Conservation (phyloP, 2,888 invertebrate species). For the Psylliodes chrysocephalus region DNA sequence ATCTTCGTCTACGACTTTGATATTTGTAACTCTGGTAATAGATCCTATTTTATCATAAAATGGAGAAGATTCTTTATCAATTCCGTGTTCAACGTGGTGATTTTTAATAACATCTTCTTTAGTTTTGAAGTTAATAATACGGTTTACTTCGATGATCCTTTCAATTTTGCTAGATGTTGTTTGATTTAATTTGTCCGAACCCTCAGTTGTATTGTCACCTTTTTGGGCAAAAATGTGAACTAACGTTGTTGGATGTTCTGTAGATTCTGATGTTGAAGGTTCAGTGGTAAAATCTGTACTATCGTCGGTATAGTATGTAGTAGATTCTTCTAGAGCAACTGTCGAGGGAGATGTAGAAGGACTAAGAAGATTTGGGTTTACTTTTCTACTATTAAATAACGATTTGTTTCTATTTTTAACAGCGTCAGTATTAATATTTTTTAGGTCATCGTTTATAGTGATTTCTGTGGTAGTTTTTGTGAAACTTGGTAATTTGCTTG, state of each 20-base stretch:
- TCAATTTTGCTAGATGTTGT: constrained; percentile 62
- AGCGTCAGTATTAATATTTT: constrained; percentile 65
- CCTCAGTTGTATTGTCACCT: constrained; percentile 46
- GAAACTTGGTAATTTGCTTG: constrained; percentile 28
- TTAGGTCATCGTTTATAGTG: constrained; percentile 44
- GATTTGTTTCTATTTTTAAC: constrained; percentile 68
- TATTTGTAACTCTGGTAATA: constrained; percentile 75
- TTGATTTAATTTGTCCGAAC: constrained; percentile 56
- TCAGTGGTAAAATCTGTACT: constrained; percentile 14
- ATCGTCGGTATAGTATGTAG: constrained; percentile 33
- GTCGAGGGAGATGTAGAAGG: constrained; percentile 21
- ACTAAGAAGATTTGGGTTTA: constrained; percentile 24
- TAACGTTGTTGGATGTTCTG: constrained; percentile 60
- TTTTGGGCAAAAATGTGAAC: constrained; percentile 67
- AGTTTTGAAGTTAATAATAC: constrained; percentile 75
- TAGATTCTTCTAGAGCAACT: constrained; percentile 6
- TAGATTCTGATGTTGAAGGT: constrained; percentile 40
- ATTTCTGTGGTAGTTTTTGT: constrained; percentile 43
- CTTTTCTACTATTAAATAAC: constrained; percentile 58
- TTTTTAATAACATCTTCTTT: constrained; percentile 71
- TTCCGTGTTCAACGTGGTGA: constrained; percentile 62
- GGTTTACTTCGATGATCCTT: constrained; percentile 75
- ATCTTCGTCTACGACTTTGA: constrained; percentile 73
- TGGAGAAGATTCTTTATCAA: constrained; percentile 71
- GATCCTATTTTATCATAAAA: constrained; percentile 75